phyloP scores from a whole-genome alignment of 2,888 invertebrate species.

The Pedicia rivosa region DNA sequence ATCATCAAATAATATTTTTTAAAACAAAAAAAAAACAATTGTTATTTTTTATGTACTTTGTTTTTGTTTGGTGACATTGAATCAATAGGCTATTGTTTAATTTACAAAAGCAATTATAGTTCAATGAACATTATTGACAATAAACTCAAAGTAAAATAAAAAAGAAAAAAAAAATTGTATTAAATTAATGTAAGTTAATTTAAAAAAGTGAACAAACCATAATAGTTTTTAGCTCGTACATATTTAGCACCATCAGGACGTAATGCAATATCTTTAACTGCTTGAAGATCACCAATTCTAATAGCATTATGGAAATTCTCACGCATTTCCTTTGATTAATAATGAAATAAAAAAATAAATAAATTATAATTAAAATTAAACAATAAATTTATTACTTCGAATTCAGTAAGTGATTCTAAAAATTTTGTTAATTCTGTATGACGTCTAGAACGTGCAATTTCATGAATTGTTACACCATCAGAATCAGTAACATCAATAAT shows the following conservation, averaged over 20 bases:
- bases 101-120: too few species aligned
- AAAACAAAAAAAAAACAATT: too few species aligned
- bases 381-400: slow-evolving; percentile 41
- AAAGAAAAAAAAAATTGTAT: too few species aligned
- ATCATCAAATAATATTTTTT: too few species aligned
- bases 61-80: too few species aligned
- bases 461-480: slow-evolving; percentile 47
- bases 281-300: slow-evolving; percentile 41
- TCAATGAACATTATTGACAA: too few species aligned
- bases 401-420: slow-evolving; percentile 52
- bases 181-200: too few species aligned
- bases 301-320: slow-evolving; percentile 63
- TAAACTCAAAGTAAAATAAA: too few species aligned
- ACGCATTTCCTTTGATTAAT: slow-evolving; percentile 44
- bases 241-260: slow-evolving; percentile 24
- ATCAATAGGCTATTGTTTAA: too few species aligned
- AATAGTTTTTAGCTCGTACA: slow-evolving; percentile 28
- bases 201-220: too few species aligned
- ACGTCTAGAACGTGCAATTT: slow-evolving; percentile 50
- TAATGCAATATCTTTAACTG: slow-evolving; percentile 38
- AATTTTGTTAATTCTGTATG: slow-evolving; percentile 50
- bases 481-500: slow-evolving; percentile 65
- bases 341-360: slow-evolving; percentile 2
- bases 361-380: background rate
- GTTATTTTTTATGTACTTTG: too few species aligned